Evolutionary conservation across 2,797 vertebrate species (phyloP), one percentile per base, ranked within the genome.

Genomic region (Nyctibius grandis): DNA sequence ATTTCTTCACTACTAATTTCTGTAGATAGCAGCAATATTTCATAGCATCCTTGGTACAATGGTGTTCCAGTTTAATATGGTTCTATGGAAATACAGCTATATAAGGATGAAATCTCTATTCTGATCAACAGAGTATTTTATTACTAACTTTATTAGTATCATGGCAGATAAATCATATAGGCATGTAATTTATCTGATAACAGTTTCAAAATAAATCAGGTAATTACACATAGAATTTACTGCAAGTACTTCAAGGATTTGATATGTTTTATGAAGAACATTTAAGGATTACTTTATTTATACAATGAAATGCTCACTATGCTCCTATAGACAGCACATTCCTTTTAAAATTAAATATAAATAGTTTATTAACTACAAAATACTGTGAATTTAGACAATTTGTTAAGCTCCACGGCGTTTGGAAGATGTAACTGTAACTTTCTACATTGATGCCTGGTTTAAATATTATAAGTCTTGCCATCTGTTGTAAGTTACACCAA

Each of bases 181-280:
- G 33, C 8, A 25, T 87, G 45, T 45, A 53, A 77, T 40, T 85
- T 91, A 57, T 59, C 75, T 8, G 17, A 36, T 64, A 89, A 61
- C 20, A 44, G 9, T 91, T 96, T 92, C 44, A 96, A 94, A 95
- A 64, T 56, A 61, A 89, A 83, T 87, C 33, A 88, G n/a, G 68
- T 89, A 72, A 81, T 60, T 85, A 59, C 42, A 50, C 38, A 40
- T 14, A 57, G 74, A 95, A 76, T 87, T 93, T 81, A 89, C 47
- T 75, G 42, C 69, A 84, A 65, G 15, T 15, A 54, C 28, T 74
- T 91, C 34, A 42, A 77, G 13, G 36, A 77, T 78, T 79, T 68
- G 20, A 42, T 74, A 64, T 2, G 2, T 60, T 91, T 94, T 91
- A 57, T 67, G 53, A 89, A 91, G 59, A 78, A 36, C 11, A 77